Evolutionary conservation across 2,113 vertebrate species (phyloP), one percentile per base, ranked within the genome.

Genomic region (Nycticryphes semicollaris): DNA sequence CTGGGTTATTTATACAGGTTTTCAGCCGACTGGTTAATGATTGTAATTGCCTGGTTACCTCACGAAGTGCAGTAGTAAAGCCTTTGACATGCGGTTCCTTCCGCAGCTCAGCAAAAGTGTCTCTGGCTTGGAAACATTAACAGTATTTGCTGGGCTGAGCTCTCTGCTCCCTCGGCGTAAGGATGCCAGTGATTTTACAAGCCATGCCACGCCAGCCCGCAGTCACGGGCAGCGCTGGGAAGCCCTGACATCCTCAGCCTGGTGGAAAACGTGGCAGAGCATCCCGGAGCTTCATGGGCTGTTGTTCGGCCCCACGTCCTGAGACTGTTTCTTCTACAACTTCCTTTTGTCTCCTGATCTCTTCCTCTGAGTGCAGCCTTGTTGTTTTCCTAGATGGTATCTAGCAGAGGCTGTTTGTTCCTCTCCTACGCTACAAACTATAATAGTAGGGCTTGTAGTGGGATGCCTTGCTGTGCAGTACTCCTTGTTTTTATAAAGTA

Each of bases 21-120:
- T 97, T 83, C 93, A 96, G 76, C 67, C 60, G 77, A 31, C 73
- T 69, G 27, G 41, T 93, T 97, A 94, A 56, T 89, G 73, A 63
- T 59, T 80, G 45, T 95, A 85, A 97, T 96, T 96, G 69, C 68
- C 75, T 96, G 82, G 80, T 97, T 96, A 93, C 87, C 75, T 95
- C 64, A 8, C 94, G 89, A 96, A 94, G 68, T 31, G 5, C 37
- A 47, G 5, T 89, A 75, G 83, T 91, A 93, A 97, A 94, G 66
- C 82, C 22, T 84, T 89, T 96, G 90, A 56, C 41, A 9, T 67
- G 91, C 14, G 27, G 10, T 87, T 89, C 78, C 82, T 89, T 91
- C 72, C 86, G 59, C 54, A 86, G 74, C 45, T 70, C 74, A 64
- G 76, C 67, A 78, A 50, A 89, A 89, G 68, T 15, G 1, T 86